Evolutionary conservation across 1,140 invertebrate genomes (phyloP).

Genomic region (Chelonus insularis): DNA sequence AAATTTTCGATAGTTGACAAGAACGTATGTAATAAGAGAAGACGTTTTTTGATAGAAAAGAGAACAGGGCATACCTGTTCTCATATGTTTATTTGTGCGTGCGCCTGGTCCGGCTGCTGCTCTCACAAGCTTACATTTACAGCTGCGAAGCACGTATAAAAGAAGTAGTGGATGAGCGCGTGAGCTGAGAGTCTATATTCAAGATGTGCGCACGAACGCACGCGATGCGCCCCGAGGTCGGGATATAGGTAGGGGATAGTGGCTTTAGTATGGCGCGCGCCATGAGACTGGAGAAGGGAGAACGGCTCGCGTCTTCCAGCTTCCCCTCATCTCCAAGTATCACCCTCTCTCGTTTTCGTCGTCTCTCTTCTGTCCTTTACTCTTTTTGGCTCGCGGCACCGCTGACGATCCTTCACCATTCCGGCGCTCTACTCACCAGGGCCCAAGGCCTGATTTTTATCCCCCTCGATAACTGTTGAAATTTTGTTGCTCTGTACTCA

Average conservation of each 20-base stretch:
- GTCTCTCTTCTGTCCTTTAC: constrained; percentile 4
- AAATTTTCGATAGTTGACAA: too few relatives aligned
- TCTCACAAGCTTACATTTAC: background rate
- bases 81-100: background rate
- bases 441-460: constrained; percentile 52
- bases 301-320: constrained; percentile 54
- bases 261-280: constrained; percentile 54
- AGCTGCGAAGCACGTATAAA: constrained; percentile 10
- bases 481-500: constrained; percentile 49
- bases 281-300: constrained; percentile 47
- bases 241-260: constrained; percentile 23
- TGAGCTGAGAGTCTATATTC: constrained; percentile 20
- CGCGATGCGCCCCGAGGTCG: constrained; percentile 25
- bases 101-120: background rate
- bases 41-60: too few relatives aligned
- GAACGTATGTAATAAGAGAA: too few relatives aligned
- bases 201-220: constrained; percentile 27
- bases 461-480: constrained; percentile 55
- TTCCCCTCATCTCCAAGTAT: constrained; percentile 36
- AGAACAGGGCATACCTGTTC: constrained; percentile 22
- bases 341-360: constrained; percentile 27
- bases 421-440: constrained; percentile 3
- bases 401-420: constrained; percentile 2
- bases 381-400: constrained; percentile 14
- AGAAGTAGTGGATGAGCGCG: constrained; percentile 21